Conservation (phyloP, 2,888 invertebrate genomes). For the Galerucella calmariensis region DNA sequence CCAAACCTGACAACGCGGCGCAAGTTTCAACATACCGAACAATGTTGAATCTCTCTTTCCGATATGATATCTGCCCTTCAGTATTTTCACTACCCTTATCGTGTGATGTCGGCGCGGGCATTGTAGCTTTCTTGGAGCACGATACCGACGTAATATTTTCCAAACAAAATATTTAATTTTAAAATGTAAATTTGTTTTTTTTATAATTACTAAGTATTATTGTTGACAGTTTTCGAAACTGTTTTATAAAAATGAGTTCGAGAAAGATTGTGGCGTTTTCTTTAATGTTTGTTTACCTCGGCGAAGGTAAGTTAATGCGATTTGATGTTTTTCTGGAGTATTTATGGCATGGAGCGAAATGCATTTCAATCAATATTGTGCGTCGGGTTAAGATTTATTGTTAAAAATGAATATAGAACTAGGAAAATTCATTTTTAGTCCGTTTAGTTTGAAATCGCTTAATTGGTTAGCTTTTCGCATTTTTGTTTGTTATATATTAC, state of each 20-base stretch:
- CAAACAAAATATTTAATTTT: constrained; percentile 1
- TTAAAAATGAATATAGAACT: background rate
- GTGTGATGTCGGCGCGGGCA: constrained; percentile 1
- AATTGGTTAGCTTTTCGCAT: no score
- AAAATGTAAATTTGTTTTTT: constrained; percentile 31
- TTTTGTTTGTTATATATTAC: no score
- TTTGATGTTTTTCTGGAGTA: constrained; percentile 11
- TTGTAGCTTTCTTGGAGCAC: constrained; percentile 8
- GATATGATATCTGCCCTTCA: constrained; percentile 25
- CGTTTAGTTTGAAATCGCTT: no score
- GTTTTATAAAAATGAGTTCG: constrained; percentile 19
- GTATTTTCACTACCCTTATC: constrained; percentile 18
- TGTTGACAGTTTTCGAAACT: background rate
- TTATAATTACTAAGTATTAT: background rate
- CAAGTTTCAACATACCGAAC: constrained; percentile 23
- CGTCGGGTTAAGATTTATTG: background rate
- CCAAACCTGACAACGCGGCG: constrained; percentile 31
- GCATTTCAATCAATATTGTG: constrained; percentile 12
- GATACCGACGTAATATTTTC: constrained; percentile 13
- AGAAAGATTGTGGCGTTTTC: constrained; percentile 26
- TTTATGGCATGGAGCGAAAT: background rate
- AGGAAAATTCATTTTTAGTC: background rate
- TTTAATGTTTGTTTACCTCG: constrained; percentile 20
- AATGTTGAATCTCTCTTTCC: constrained; percentile 25
- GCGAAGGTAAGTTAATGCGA: constrained; percentile 25